A percentile compares a stretch with the other conserved stretches of the same genome.
Evolutionary conservation across 2,113 vertebrate species (phyloP).

Genomic region (Onychostruthus taczanowskii): DNA sequence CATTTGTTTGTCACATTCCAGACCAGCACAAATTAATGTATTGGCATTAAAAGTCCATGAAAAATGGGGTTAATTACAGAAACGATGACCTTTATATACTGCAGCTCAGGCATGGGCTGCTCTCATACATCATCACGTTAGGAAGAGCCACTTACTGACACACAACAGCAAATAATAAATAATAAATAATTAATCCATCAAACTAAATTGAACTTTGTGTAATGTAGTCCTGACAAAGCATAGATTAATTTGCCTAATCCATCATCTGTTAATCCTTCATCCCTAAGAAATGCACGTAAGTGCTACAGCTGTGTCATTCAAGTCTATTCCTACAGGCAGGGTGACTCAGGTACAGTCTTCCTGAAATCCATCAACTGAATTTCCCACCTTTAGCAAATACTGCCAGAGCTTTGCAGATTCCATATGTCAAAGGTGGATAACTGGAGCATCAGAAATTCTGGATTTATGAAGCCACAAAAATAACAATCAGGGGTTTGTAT

Average conservation of each 20-base stretch:
- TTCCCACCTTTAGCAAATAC: not conserved
- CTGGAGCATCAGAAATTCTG: not conserved
- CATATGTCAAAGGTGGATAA: not conserved
- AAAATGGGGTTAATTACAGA: slow-evolving; percentile 64
- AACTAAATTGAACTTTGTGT: slow-evolving; percentile 45
- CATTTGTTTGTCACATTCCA: slow-evolving; percentile 18
- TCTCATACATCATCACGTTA: slow-evolving; percentile 49
- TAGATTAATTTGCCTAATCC: slow-evolving; percentile 68
- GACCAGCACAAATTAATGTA: slow-evolving; percentile 34
- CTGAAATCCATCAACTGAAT: not conserved
- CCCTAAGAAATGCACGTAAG: not conserved
- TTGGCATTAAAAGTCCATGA: slow-evolving; percentile 42
- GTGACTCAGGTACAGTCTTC: not conserved
- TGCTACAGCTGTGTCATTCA: not conserved
- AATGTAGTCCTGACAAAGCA: slow-evolving; percentile 33
- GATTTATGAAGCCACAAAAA: not conserved
- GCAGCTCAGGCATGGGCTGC: slow-evolving; percentile 33
- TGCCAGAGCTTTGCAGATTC: not conserved
- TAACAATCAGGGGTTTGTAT: not conserved
- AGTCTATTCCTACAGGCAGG: not conserved
- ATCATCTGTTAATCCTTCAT: slow-evolving; percentile 45
- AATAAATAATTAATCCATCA: slow-evolving; percentile 61
- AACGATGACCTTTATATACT: slow-evolving; percentile 43
- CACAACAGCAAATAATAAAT: slow-evolving; percentile 62
- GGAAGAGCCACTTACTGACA: slow-evolving; percentile 33